A percentile compares a stretch with the other conserved stretches of the same genome.
These are phyloP conservation scores for Muschampia plurimacula DNA, from an alignment of 2,888 invertebrate species.

Conservation along the genomic window DNA sequence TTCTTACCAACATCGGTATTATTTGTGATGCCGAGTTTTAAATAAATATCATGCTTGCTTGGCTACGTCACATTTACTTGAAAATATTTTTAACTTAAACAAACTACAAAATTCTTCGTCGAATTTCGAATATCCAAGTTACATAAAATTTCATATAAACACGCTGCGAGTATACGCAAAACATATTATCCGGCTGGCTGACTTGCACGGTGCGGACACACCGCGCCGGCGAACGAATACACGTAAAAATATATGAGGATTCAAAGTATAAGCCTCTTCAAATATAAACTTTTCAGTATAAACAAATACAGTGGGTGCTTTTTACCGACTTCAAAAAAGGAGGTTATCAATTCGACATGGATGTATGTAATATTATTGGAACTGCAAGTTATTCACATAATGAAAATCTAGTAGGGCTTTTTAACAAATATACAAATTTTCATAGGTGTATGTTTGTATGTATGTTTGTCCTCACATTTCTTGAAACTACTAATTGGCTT, in stretches of 20 bases:
- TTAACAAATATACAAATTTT: too few relatives aligned
- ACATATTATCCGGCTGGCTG: constrained; percentile 19
- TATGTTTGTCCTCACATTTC: too few relatives aligned
- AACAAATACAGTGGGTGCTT: too few relatives aligned
- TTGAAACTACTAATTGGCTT: too few relatives aligned
- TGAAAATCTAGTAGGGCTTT: too few relatives aligned
- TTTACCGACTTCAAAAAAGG: too few relatives aligned
- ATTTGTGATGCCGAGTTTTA: not conserved
- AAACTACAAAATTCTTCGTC: constrained; percentile 11
- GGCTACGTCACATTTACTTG: not conserved
- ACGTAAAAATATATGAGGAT: constrained; percentile 1
- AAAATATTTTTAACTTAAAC: constrained; percentile 21
- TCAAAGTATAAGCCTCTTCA: not conserved
- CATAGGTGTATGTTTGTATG: too few relatives aligned
- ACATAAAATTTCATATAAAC: constrained; percentile 17
- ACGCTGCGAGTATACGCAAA: constrained; percentile 17
- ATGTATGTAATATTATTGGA: too few relatives aligned
- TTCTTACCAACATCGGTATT: too few relatives aligned
- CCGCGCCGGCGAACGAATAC: not conserved
- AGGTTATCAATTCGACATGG: too few relatives aligned
- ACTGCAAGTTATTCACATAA: too few relatives aligned
- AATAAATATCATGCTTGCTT: not conserved
- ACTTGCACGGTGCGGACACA: constrained; percentile 4
- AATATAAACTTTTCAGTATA: not conserved
- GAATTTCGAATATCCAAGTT: constrained; percentile 27